Evolutionary conservation across 2,113 vertebrate genomes (phyloP), one percentile per base, ranked within the genome.

Genomic region (Neolamprologus ventralis): DNA sequence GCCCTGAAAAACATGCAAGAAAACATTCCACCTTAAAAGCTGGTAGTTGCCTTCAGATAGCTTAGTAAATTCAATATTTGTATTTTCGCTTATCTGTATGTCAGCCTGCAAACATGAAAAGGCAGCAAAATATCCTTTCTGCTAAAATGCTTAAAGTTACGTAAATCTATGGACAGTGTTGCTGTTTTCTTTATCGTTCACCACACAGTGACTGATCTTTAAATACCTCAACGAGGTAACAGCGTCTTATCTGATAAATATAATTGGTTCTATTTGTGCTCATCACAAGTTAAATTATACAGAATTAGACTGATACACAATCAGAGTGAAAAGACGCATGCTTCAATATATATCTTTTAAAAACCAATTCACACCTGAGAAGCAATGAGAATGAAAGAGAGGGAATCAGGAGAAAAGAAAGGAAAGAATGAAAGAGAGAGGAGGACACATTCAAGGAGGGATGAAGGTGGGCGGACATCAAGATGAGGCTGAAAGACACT

Each of bases 221-320:
- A 75, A 47, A 26, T 47, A 47, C 40, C 23, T 28, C 68, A 11
- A 1, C 2, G 9, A 47, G 68, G 23, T 75, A 75, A 0, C 6
- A 2, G 71, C 1, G 1, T 28, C 13, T 45, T 37, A 45, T 26
- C 21, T 45, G 40, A 17, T 47, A 23, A 42, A 42, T 2, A 45
- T 26, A 73, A 42, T 45, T 26, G 8, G 65, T 16, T 73, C 21
- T 45, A 1, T 73, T 1, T 26, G 40, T 26, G 35, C 65, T 42
- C 65, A 14, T 42, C 35, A 14, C 65, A 68, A 68, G 63, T 68
- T 1, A 68, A 68, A 68, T 68, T 40, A 9, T 5, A 68, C 63
- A 0, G 65, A 23, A 71, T 21, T 42, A 71, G n/a, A 42, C 35
- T 3, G 3, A 5, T 40, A 40, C n/a, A n/a, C n/a, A n/a, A n/a